These are phyloP conservation scores for Andrena haemorrhoa DNA, from an alignment of 2,888 invertebrate species.

Conservation along the genomic window DNA sequence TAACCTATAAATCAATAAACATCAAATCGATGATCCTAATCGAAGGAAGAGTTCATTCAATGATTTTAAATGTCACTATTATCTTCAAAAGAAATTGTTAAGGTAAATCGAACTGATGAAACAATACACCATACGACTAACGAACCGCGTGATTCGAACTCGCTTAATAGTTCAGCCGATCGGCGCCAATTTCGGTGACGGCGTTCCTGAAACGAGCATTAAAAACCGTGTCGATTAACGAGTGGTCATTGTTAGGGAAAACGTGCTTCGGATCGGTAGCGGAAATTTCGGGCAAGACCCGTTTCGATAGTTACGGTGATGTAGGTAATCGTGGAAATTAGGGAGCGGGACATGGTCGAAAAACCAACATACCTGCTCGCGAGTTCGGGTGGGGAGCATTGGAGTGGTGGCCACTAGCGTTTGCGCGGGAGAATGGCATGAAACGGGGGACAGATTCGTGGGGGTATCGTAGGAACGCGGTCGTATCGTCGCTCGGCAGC, in stretches of 20 bases:
- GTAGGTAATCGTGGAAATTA: constrained; percentile 51
- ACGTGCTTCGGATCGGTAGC: neutral
- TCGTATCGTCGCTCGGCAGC: constrained; percentile 76
- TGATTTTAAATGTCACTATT: neutral
- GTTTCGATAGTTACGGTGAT: constrained; percentile 29
- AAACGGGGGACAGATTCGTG: constrained; percentile 57
- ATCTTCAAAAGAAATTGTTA: fast-evolving
- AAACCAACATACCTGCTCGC: constrained; percentile 47
- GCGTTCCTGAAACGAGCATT: neutral
- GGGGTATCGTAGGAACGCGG: constrained; percentile 68
- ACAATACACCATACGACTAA: neutral
- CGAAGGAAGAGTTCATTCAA: neutral
- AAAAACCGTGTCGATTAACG: constrained; percentile 18
- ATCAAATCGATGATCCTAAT: neutral
- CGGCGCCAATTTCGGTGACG: neutral
- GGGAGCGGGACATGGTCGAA: constrained; percentile 41
- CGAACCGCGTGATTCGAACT: constrained; percentile 16
- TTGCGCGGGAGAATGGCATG: constrained; percentile 62
- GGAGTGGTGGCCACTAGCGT: constrained; percentile 57
- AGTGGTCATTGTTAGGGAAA: neutral
- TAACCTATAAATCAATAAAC: neutral
- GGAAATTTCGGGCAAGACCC: constrained; percentile 25
- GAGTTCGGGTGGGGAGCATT: constrained; percentile 39
- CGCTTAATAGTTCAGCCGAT: neutral
- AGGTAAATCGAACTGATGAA: neutral